Conservation (phyloP, 30 jellyfish, hydroid and myxozoan genomes). For the Pelagia noctiluca region DNA sequence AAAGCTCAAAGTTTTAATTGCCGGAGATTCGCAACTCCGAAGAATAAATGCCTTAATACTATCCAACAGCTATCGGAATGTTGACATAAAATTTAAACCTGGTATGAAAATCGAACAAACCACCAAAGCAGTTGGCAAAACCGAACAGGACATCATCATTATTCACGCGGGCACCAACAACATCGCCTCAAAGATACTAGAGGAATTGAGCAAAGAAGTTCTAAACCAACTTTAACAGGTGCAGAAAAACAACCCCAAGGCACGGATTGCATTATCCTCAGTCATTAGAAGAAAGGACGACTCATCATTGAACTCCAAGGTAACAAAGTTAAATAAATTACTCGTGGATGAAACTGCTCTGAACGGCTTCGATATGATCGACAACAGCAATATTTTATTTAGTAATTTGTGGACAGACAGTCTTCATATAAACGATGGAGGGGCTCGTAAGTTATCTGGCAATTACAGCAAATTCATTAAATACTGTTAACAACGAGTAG, state of each 20-base stretch:
- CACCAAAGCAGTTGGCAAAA: neutral
- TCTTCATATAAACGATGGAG: neutral
- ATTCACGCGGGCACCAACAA: constrained; percentile 33
- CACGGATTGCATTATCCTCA: constrained; percentile 11
- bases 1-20: neutral
- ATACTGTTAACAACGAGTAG: neutral
- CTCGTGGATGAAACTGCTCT: constrained; percentile 14
- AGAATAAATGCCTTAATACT: neutral
- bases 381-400: neutral
- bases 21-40: neutral
- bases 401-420: neutral
- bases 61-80: neutral
- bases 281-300: constrained; percentile 15
- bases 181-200: constrained; percentile 8
- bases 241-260: constrained; percentile 17
- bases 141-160: neutral
- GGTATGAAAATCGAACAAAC: constrained; percentile 4
- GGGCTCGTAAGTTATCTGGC: neutral
- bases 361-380: constrained; percentile 15
- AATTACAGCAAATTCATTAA: neutral
- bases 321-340: neutral
- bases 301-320: constrained; percentile 8
- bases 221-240: neutral
- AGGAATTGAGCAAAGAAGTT: constrained; percentile 14
- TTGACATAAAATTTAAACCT: neutral